A percentile compares a stretch with the other conserved stretches of the same genome.
These are phyloP conservation scores for Andrena praecox DNA, from an alignment of 2,888 invertebrate species.

Conservation along the genomic window DNA sequence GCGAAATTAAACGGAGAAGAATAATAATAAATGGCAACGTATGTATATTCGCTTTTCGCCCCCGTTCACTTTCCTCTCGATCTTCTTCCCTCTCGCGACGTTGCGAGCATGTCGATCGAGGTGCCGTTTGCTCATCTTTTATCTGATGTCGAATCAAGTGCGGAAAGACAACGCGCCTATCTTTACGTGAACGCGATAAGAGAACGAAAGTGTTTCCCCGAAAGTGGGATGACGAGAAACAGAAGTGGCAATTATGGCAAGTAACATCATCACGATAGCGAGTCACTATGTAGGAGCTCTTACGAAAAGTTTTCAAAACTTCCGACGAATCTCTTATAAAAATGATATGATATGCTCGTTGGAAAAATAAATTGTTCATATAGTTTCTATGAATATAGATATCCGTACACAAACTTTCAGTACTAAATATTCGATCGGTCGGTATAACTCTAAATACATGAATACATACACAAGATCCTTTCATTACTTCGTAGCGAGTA, in stretches of 20 bases:
- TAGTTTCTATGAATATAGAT: conserved; percentile 83
- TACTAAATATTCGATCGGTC: conserved; percentile 81
- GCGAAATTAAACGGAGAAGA: neutral
- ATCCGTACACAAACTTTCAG: conserved; percentile 81
- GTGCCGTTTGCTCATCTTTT: conserved; percentile 20
- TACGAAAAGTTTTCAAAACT: conserved; percentile 68
- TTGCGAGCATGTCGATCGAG: conserved; percentile 20
- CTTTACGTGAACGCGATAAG: conserved; percentile 22
- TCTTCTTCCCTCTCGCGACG: conserved; percentile 21
- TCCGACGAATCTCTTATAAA: conserved; percentile 82
- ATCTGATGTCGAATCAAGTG: conserved; percentile 32
- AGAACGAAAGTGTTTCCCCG: conserved; percentile 36
- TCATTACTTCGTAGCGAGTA: conserved; percentile 72
- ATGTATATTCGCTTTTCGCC: conserved; percentile 4
- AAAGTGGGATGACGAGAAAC: conserved; percentile 34
- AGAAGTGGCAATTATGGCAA: conserved; percentile 63
- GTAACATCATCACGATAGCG: conserved; percentile 68
- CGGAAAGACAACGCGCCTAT: conserved; percentile 32
- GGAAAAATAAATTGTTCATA: conserved; percentile 84
- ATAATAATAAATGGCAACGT: neutral
- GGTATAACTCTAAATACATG: conserved; percentile 79
- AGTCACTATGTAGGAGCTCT: conserved; percentile 61
- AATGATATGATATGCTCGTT: conserved; percentile 85
- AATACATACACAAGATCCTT: conserved; percentile 72
- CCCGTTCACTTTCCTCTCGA: conserved; percentile 15